Base-by-base conservation (phyloP, 2,888 invertebrate species). In the Antitype chi region DNA sequence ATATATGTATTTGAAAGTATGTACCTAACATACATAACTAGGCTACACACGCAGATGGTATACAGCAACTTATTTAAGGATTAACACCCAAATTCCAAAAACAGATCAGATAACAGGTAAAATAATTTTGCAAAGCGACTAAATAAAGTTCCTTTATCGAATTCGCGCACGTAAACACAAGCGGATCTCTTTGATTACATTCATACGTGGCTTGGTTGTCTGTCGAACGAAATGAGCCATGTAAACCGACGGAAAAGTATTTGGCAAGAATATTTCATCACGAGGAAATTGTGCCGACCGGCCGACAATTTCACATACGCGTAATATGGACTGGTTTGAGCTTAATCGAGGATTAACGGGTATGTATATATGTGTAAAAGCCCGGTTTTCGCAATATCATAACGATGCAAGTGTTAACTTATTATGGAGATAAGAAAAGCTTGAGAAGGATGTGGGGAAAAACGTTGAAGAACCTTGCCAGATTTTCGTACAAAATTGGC, bases 111-210 rank as follows among this genome's bases (percentile, higher is more conserved):
- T 66, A 63, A 57, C 72, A 66, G 75, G 62, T 76, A 70, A 76
- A 78, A 82, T 80, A 25, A 81, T 82, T 78, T 72, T 55, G 62
- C 73, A 69, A 76, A 78, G 28, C 67, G 77, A 87, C 76, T 81
- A 85, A 84, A 88, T 90, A 89, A 88, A 90, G 88, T 84, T 86
- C 80, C 80, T 85, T 88, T 87, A 92, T 91, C 85, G 89, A 91
- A 92, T 87, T 89, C 89, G 88, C 90, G 93, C 93, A 94, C 93
- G 94, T 94, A 92, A 92, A 90, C 90, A 89, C 89, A 92, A 89
- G 90, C 93, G 94, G 93, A 94, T 94, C 92, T 92, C 91, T 92
- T 93, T 93, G 94, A 94, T 94, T 93, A 90, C 90, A 89, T 89
- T 90, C 85, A 91, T 93, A 94, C 94, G 93, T 94, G 93, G 89